These are phyloP conservation scores for Phortica okadai DNA, from an alignment of 2,888 invertebrate genomes.

Conservation along the genomic window DNA sequence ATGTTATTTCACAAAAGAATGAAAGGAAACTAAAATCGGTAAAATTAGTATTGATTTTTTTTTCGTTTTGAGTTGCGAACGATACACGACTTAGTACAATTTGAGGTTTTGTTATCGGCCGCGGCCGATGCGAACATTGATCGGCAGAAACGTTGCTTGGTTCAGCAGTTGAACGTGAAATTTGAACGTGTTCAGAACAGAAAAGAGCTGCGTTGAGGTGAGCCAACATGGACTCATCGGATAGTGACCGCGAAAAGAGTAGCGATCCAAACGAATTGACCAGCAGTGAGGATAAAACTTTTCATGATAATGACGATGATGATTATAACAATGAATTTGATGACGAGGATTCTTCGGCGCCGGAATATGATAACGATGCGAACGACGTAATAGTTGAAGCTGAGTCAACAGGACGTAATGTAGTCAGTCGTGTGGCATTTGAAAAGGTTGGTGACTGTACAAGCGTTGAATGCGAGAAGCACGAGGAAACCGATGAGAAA, in stretches of 20 bases:
- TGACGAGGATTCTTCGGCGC: background rate
- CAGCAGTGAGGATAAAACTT: slow-evolving; percentile 61
- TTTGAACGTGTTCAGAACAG: background rate
- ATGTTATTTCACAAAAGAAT: too few relatives aligned
- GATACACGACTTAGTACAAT: too few relatives aligned
- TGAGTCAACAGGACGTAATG: background rate
- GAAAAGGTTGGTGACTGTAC: slow-evolving; percentile 5
- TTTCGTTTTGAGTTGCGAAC: too few relatives aligned
- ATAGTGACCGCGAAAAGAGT: slow-evolving; percentile 56
- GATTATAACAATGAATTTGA: slow-evolving; percentile 33
- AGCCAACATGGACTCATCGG: slow-evolving; percentile 53
- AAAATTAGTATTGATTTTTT: too few relatives aligned
- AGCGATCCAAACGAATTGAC: slow-evolving; percentile 62
- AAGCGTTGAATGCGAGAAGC: background rate
- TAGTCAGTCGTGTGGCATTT: slow-evolving; percentile 30
- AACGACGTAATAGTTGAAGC: background rate
- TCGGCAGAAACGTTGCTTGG: too few relatives aligned
- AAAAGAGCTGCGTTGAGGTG: background rate
- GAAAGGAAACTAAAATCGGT: too few relatives aligned
- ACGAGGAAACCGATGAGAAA: slow-evolving; percentile 15
- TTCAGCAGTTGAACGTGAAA: background rate
- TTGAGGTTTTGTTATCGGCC: too few relatives aligned
- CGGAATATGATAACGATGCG: background rate
- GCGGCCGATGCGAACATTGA: too few relatives aligned
- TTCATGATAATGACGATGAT: slow-evolving; percentile 56